Evolutionary conservation across 2,797 vertebrate genomes (phyloP).

Genomic region (Helicolenus hilgendorfi): DNA sequence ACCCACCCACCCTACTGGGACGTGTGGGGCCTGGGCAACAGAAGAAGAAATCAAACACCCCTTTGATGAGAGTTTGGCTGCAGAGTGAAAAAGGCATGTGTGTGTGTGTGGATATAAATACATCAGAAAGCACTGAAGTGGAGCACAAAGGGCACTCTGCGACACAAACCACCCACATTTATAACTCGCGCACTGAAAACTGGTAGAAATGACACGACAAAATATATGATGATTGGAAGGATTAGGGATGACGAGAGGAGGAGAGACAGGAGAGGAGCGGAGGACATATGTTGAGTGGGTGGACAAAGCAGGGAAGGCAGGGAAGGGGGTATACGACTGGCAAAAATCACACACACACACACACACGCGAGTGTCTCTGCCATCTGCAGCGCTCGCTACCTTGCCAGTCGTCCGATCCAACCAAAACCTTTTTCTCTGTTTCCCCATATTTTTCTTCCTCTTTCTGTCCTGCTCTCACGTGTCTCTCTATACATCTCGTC

Average conservation of each 20-base stretch:
- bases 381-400: constrained; percentile 67
- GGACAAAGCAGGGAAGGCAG: constrained; percentile 83
- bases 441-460: neutral
- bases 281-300: constrained; percentile 91
- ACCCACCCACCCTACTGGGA: constrained; percentile 59
- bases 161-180: constrained; percentile 52
- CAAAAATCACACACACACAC: constrained; percentile 52
- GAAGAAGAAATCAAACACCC: constrained; percentile 78
- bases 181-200: neutral
- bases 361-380: constrained; percentile 34
- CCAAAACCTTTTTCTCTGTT: neutral
- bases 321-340: constrained; percentile 81
- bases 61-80: constrained; percentile 84
- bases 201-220: constrained; percentile 47
- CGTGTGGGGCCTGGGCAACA: constrained; percentile 69
- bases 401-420: constrained; percentile 62
- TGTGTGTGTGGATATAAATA: constrained; percentile 78
- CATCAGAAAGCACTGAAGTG: constrained; percentile 69
- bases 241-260: constrained; percentile 45
- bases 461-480: neutral
- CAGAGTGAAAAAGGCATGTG: constrained; percentile 56
- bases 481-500: neutral
- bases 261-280: constrained; percentile 42
- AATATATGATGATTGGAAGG: constrained; percentile 51
- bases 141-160: constrained; percentile 58